A percentile compares a stretch with the other conserved stretches of the same genome.
phyloP scores from a whole-genome alignment of 2,113 vertebrate genomes.

The Myxocyprinus asiaticus region DNA sequence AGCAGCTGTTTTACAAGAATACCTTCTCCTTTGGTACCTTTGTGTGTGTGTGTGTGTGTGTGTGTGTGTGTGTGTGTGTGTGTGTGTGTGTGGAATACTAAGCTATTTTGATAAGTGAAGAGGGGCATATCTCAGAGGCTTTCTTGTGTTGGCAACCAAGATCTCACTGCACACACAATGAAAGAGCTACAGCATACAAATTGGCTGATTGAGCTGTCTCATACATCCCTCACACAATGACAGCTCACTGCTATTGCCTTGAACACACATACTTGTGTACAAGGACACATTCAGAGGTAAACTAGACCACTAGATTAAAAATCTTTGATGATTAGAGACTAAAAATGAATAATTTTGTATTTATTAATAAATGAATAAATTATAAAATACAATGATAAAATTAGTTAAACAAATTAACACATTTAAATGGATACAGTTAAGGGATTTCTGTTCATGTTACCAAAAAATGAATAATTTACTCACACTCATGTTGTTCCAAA shows the following conservation, averaged over 20 bases:
- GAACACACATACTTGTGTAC: too few relatives aligned
- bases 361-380: too few relatives aligned
- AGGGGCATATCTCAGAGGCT: neutral
- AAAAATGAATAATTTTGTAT: too few relatives aligned
- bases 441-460: too few relatives aligned
- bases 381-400: too few relatives aligned
- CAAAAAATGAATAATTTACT: too few relatives aligned
- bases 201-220: neutral
- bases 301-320: too few relatives aligned
- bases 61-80: slow-evolving; percentile 22
- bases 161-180: neutral
- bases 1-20: neutral
- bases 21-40: neutral
- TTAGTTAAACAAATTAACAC: too few relatives aligned
- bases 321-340: too few relatives aligned
- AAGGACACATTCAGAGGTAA: too few relatives aligned
- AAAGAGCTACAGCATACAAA: neutral
- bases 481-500: too few relatives aligned
- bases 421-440: too few relatives aligned
- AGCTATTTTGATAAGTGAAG: neutral
- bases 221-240: neutral
- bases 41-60: slow-evolving; percentile 27
- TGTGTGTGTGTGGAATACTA: neutral
- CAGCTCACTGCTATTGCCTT: neutral
- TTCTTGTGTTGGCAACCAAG: neutral